Evolutionary conservation across 2,113 vertebrate species (phyloP), one percentile per base, ranked within the genome.

Genomic region (Rattus rattus): DNA sequence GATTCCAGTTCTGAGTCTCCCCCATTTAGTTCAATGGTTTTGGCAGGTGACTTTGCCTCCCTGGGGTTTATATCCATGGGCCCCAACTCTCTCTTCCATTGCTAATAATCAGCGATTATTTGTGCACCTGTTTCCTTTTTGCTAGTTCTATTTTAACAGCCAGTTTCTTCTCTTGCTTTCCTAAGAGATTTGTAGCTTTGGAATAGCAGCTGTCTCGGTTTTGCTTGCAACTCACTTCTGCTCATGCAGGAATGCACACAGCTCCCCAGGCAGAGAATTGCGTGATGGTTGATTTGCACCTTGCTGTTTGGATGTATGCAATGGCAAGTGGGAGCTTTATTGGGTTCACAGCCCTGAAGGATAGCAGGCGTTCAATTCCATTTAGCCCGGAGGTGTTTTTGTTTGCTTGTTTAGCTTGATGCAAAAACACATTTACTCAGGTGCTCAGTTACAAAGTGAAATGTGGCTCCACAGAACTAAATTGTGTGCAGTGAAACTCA

Each of bases 321-420:
- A 86, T 22, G 84, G 63, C 91, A 96, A 97, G 88, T 91, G 72
- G 72, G 67, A 91, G n/a, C 96, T 96, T 95, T 96, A 93, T 3
- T 67, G 54, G 84, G 28, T 83, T 87, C 75, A 10, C 0, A 0
- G 65, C 75, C 91, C 54, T 81, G 87, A 95, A 90, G 22, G 36
- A 91, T 70, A 92, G 69, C 56, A 65, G 33, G 7, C 75, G 94
- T 59, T 86, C 88, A 24, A 85, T 81, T 97, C 88, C 80, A 88
- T 95, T 97, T 72, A 96, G 63, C 92, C 69, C 26, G n/a, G 79
- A 81, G 91, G 28, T 65, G 76, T 95, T 94, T 39, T 88, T 92
- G 59, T 90, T 73, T 54, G 0, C 61, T 94, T n/a, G 17, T 8
- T 98, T 54, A 76, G n/a, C 96, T 97, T 96, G 49, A 65, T n/a